Conservation (phyloP, 2,797 vertebrate species). For the Galaxias olidus region DNA sequence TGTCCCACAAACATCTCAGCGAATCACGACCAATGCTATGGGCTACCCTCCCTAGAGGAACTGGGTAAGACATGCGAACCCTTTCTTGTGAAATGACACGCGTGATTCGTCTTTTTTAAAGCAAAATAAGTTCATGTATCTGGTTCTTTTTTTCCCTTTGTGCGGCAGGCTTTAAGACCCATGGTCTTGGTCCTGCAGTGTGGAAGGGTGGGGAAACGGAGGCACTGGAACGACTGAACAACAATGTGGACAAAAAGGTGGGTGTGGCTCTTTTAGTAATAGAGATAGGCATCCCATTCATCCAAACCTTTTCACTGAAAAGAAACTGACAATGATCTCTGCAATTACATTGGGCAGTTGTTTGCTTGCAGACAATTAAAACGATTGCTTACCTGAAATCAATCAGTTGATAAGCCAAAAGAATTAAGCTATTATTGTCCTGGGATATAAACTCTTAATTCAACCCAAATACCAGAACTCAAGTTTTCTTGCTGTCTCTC, state of each 20-base stretch:
- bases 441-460: too few species aligned
- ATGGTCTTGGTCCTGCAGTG: slow-evolving; percentile 42
- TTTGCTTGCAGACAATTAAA: too few species aligned
- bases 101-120: neutral
- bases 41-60: slow-evolving; percentile 60
- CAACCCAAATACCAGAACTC: too few species aligned
- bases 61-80: slow-evolving; percentile 41
- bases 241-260: slow-evolving; percentile 52
- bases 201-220: slow-evolving; percentile 57
- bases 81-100: neutral
- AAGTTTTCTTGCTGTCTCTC: too few species aligned
- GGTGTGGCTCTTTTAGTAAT: neutral
- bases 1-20: slow-evolving; percentile 45
- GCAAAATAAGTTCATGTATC: neutral
- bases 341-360: too few species aligned
- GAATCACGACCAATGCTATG: slow-evolving; percentile 57
- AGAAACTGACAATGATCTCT: too few species aligned
- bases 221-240: slow-evolving; percentile 49
- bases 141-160: neutral
- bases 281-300: neutral
- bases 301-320: too few species aligned
- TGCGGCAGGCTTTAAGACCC: slow-evolving; percentile 50
- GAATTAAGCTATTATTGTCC: too few species aligned
- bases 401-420: too few species aligned
- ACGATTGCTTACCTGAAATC: too few species aligned